Evolutionary conservation across 2,797 vertebrate species (phyloP), one percentile per base, ranked within the genome.

Genomic region (Molothrus aeneus): DNA sequence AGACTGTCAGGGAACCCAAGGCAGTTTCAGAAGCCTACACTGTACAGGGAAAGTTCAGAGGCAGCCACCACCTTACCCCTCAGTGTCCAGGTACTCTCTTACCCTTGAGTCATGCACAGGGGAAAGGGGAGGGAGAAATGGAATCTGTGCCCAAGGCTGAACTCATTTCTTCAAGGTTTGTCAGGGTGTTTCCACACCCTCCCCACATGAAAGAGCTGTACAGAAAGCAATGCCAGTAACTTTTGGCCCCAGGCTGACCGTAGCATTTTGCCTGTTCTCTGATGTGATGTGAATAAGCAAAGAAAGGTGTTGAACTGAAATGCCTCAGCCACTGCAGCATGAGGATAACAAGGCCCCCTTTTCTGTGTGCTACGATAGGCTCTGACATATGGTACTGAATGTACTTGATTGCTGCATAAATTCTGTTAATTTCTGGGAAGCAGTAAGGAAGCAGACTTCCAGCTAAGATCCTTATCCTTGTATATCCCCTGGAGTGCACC

Each of bases 361-460:
- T 85, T 91, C 85, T 94, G 70, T 50, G 66, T 91, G 48, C 60
- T 86, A 59, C 3, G 1, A 65, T 68, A 60, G 11, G 11, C 66
- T 92, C 93, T 95, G 86, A 80, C 91, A 95, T 86, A 61, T 9
- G 36, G 93, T 90, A 95, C 95, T 92, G 86, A 88, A 94, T 89
- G 95, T 96, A 88, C 93, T 94, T 68, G 71, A 80, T 88, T 92
- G 90, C 68, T 96, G 88, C 80, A 69, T 65, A 56, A 86, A 88
- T 60, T 84, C 91, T 90, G 50, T 57, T 96, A 68, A 69, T 88
- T 96, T 97, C 96, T 95, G 93, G 91, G 95, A 96, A 97, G 17
- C 15, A 0, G 64, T 81, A 73, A 93, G 53, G 90, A 90, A 95
- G 43, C 59, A 94, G 74, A 40, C 85, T 94, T 94, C 85, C 91